Evolutionary conservation across 2,888 invertebrate species (phyloP).

Genomic region (Eremobia ochroleuca): DNA sequence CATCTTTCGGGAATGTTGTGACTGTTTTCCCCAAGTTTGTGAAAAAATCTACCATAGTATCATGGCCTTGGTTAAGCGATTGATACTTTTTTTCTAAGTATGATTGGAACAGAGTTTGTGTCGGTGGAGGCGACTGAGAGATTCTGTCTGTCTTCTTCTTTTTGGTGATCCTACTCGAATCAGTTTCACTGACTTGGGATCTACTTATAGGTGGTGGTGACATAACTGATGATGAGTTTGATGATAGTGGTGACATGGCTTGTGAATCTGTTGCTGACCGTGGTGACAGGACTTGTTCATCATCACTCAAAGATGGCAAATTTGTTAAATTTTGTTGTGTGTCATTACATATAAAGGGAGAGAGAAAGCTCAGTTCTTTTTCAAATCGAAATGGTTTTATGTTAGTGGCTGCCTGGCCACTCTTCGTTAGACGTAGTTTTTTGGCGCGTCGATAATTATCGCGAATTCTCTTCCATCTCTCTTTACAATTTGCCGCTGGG

Average conservation of each 20-base stretch:
- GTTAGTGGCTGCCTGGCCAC: conserved; percentile 38
- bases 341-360: conserved; percentile 30
- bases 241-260: conserved; percentile 30
- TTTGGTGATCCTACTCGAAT: conserved; percentile 32
- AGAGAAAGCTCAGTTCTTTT: conserved; percentile 37
- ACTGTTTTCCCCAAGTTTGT: conserved; percentile 50
- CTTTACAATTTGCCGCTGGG: conserved; percentile 41
- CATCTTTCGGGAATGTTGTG: conserved; percentile 43
- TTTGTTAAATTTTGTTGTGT: conserved; percentile 30
- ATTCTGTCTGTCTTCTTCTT: conserved; percentile 41
- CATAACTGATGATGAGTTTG: conserved; percentile 26
- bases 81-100: conserved; percentile 47
- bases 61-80: conserved; percentile 37
- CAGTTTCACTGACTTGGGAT: conserved; percentile 38
- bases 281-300: conserved; percentile 25
- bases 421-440: conserved; percentile 33
- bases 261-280: conserved; percentile 37
- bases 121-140: conserved; percentile 35
- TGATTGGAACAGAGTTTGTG: conserved; percentile 41
- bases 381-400: conserved; percentile 32
- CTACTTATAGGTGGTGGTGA: conserved; percentile 26
- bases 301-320: conserved; percentile 37
- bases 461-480: conserved; percentile 45
- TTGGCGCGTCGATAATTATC: conserved; percentile 42
- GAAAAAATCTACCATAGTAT: conserved; percentile 47